phyloP scores from a whole-genome alignment of 1,140 invertebrate genomes.

The Palaemon carinicauda region DNA sequence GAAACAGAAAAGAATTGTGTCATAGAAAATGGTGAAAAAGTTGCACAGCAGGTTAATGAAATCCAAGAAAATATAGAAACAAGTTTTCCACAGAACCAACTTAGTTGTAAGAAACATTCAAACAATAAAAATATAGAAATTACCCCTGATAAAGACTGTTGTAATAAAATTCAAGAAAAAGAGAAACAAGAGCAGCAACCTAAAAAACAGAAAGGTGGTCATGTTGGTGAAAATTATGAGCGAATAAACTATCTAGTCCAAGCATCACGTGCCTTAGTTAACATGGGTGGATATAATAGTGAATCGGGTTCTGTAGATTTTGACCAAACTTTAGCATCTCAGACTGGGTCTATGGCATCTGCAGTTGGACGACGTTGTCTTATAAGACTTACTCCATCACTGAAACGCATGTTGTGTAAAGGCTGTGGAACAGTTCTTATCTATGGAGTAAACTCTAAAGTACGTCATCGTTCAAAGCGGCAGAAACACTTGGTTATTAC shows the following conservation, averaged over 20 bases:
- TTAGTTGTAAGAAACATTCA: too few species aligned
- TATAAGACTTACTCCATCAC: conserved; percentile 13
- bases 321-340: conserved; percentile 5
- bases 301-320: neutral
- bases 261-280: conserved; percentile 10
- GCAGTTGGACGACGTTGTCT: conserved; percentile 42
- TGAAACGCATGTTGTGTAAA: conserved; percentile 39
- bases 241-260: conserved; percentile 57
- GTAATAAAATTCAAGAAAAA: neutral
- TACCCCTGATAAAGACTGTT: too few species aligned
- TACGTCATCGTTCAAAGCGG: conserved; percentile 15
- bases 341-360: conserved; percentile 24
- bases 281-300: neutral
- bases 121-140: too few species aligned
- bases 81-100: too few species aligned
- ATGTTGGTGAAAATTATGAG: conserved; percentile 52
- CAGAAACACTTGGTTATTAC: conserved; percentile 45
- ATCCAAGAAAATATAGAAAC: too few species aligned
- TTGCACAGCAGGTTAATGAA: too few species aligned
- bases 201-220: conserved; percentile 38
- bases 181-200: neutral
- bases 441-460: conserved; percentile 42
- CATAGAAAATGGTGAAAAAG: too few species aligned
- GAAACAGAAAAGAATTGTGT: too few species aligned
- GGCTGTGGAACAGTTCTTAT: conserved; percentile 36